phyloP scores from a whole-genome alignment of 1,140 invertebrate genomes.

The Drosophila ogumai region DNA sequence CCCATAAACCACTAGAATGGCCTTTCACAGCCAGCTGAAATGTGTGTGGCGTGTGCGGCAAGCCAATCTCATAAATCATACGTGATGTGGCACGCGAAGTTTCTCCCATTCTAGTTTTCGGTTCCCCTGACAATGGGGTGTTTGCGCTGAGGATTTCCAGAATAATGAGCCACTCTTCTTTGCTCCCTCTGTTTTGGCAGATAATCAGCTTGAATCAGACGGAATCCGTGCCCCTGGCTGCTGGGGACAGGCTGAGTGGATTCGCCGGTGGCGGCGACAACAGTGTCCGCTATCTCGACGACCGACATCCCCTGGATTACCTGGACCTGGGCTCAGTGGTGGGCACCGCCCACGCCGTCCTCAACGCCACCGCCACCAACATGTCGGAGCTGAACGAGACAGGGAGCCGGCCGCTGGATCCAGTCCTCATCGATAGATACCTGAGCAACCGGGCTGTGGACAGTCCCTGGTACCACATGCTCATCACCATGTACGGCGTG shows the following conservation, averaged over 20 bases:
- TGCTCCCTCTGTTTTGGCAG: slow-evolving; percentile 41
- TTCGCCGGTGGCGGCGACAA: slow-evolving; percentile 35
- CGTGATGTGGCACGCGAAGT: slow-evolving; percentile 41
- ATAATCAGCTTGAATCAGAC: slow-evolving; percentile 70
- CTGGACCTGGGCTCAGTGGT: slow-evolving; percentile 32
- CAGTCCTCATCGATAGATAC: slow-evolving; percentile 86
- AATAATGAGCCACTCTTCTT: slow-evolving; percentile 18
- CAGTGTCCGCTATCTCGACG: slow-evolving; percentile 37
- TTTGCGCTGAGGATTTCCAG: slow-evolving; percentile 17
- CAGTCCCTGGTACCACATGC: slow-evolving; percentile 87
- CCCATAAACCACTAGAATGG: slow-evolving; percentile 11
- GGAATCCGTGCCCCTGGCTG: slow-evolving; percentile 31
- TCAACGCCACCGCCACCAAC: slow-evolving; percentile 19
- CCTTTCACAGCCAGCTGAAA: slow-evolving; percentile 9
- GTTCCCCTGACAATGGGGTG: slow-evolving; percentile 13
- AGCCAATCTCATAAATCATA: slow-evolving; percentile 56
- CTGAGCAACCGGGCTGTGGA: slow-evolving; percentile 89
- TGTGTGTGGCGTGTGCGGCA: slow-evolving; percentile 39
- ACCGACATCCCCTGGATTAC: slow-evolving; percentile 53
- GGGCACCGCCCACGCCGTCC: slow-evolving; percentile 5
- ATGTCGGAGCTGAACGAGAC: slow-evolving; percentile 41
- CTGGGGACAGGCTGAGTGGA: slow-evolving; percentile 19
- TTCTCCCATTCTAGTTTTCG: not conserved
- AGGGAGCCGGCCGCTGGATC: slow-evolving; percentile 49
- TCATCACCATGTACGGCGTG: slow-evolving; percentile 90